Percentiles rank a stretch among this genome's conserved stretches.
phyloP scores from a whole-genome alignment of 2,797 vertebrate species.

The Mormyrops boulengeri region DNA sequence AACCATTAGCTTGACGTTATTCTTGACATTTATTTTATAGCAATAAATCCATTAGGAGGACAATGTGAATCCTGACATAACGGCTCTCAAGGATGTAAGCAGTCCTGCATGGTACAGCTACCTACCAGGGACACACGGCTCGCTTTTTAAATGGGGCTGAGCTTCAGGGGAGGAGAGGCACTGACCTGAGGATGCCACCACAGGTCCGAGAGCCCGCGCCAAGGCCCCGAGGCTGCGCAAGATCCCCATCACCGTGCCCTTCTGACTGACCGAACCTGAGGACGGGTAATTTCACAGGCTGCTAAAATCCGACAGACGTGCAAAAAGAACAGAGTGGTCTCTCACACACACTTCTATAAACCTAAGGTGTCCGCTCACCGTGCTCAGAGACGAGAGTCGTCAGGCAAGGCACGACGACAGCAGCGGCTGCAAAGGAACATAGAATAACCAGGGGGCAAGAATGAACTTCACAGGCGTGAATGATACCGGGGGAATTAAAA shows the following conservation, averaged over 20 bases:
- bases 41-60: not conserved
- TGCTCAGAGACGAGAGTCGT: constrained; percentile 83
- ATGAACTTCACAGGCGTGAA: not conserved
- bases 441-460: not conserved
- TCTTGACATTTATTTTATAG: not conserved
- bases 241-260: constrained; percentile 92
- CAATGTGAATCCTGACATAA: not conserved
- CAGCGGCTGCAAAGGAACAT: constrained; percentile 70
- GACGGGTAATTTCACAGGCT: constrained; percentile 19
- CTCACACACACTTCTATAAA: not conserved
- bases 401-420: constrained; percentile 86
- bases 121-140: not conserved
- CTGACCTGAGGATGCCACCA: constrained; percentile 78
- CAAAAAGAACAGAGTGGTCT: not conserved
- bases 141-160: not conserved
- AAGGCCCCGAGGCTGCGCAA: constrained; percentile 86
- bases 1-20: not conserved
- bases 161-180: not conserved
- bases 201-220: constrained; percentile 81
- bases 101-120: not conserved
- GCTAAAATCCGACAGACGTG: not conserved
- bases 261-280: constrained; percentile 78
- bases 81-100: not conserved
- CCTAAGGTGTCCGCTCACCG: constrained; percentile 57
- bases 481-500: not conserved